Evolutionary conservation across 2,888 invertebrate species (phyloP).

Genomic region (Schizotus pectinicornis): DNA sequence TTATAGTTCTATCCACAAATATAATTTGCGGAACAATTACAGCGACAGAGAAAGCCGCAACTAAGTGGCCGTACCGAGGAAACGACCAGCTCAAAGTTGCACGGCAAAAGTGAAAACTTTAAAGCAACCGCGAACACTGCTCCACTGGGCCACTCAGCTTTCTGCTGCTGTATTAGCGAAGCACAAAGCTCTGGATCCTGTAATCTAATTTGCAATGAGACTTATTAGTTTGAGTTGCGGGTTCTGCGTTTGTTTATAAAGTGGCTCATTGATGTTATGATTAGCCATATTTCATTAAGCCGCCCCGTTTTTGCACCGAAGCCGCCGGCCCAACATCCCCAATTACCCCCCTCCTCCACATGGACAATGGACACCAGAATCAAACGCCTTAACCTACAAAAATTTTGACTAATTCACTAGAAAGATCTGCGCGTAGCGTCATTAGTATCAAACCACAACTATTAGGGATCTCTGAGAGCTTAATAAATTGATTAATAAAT

Average conservation of each 20-base stretch:
- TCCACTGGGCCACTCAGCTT: conserved; percentile 51
- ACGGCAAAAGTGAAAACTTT: conserved; percentile 34
- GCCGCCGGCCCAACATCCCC: too few relatives aligned
- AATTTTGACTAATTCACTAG: too few relatives aligned
- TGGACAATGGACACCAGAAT: too few relatives aligned
- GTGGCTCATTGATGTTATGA: conserved; percentile 52
- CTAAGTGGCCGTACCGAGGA: conserved; percentile 54
- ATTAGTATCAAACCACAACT: too few relatives aligned
- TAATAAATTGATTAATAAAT: too few relatives aligned
- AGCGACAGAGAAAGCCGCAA: conserved; percentile 56
- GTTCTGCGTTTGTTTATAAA: conserved; percentile 53
- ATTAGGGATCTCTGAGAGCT: too few relatives aligned
- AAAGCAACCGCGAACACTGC: conserved; percentile 38
- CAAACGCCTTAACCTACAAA: too few relatives aligned
- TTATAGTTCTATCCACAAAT: conserved; percentile 56
- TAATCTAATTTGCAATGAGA: conserved; percentile 60
- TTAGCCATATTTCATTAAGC: conserved; percentile 39
- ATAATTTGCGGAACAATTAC: conserved; percentile 60
- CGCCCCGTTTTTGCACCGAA: conserved; percentile 1
- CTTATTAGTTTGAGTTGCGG: conserved; percentile 58
- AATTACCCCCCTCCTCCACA: too few relatives aligned
- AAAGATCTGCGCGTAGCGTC: too few relatives aligned
- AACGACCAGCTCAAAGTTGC: conserved; percentile 40
- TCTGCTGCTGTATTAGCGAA: conserved; percentile 56
- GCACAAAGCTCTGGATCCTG: conserved; percentile 58